Conservation (phyloP, 2,113 vertebrate genomes). For the Antennarius striatus region DNA sequence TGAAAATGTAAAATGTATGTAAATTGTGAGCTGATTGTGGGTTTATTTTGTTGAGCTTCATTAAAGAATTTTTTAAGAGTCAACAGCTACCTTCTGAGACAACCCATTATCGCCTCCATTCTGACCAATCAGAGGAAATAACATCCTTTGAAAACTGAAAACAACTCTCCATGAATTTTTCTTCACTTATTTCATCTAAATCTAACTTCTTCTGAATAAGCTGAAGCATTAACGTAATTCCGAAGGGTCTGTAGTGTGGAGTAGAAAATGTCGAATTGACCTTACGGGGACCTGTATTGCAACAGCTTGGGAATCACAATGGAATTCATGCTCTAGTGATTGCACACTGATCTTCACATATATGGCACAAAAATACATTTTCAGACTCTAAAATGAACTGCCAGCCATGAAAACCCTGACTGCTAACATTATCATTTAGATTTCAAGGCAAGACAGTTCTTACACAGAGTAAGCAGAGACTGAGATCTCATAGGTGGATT, state of each 20-base stretch:
- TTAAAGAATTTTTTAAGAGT: neutral
- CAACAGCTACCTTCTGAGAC: neutral
- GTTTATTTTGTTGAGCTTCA: too few species aligned
- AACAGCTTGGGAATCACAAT: neutral
- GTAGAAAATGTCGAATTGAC: neutral
- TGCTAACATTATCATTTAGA: neutral
- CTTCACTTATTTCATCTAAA: neutral
- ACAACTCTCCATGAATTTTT: conserved; percentile 5
- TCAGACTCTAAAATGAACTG: neutral
- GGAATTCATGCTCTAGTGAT: conserved; percentile 7
- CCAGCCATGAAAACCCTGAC: neutral
- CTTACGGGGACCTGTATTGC: conserved; percentile 2
- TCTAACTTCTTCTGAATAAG: neutral
- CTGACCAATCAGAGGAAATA: conserved; percentile 3
- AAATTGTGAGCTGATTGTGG: too few species aligned
- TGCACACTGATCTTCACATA: conserved; percentile 1
- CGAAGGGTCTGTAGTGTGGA: neutral
- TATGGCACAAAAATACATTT: conserved; percentile 1
- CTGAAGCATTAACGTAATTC: neutral
- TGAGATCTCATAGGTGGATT: too few species aligned
- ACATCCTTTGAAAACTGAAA: neutral
- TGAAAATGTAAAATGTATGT: too few species aligned
- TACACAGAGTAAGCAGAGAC: too few species aligned
- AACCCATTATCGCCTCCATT: neutral
- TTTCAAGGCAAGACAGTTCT: neutral